These are phyloP conservation scores for Otus sunia DNA, from an alignment of 2,113 vertebrate species.

Conservation along the genomic window DNA sequence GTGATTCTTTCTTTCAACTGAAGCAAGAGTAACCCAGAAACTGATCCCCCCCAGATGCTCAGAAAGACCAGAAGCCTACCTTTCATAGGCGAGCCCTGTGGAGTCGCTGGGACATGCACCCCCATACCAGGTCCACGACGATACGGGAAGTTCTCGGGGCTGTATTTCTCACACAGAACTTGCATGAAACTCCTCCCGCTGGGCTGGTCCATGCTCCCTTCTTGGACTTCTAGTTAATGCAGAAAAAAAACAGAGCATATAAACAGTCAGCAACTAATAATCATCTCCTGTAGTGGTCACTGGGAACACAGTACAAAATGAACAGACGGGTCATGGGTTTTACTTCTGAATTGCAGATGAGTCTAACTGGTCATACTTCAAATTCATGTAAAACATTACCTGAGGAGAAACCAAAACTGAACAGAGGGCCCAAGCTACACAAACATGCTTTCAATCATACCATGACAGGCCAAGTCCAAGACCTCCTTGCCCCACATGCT, in stretches of 20 bases:
- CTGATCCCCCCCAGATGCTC: not conserved
- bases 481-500: not conserved
- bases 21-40: not conserved
- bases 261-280: not conserved
- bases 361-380: not conserved
- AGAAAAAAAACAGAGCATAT: not conserved
- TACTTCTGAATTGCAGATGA: not conserved
- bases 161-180: slow-evolving; percentile 96
- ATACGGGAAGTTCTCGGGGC: slow-evolving; percentile 94
- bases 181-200: slow-evolving; percentile 91
- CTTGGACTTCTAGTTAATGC: slow-evolving; percentile 65
- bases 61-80: slow-evolving; percentile 68
- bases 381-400: not conserved
- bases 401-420: not conserved
- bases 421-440: not conserved
- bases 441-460: not conserved
- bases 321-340: rapidly evolving
- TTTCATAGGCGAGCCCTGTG: slow-evolving; percentile 93
- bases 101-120: slow-evolving; percentile 86
- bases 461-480: not conserved
- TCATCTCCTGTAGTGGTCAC: not conserved
- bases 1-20: not conserved
- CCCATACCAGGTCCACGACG: slow-evolving; percentile 92
- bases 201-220: slow-evolving; percentile 84
- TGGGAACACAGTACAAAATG: not conserved